A percentile compares a stretch with the other conserved stretches of the same genome.
Conservation (phyloP, 1,140 invertebrate species). For the Mya arenaria region DNA sequence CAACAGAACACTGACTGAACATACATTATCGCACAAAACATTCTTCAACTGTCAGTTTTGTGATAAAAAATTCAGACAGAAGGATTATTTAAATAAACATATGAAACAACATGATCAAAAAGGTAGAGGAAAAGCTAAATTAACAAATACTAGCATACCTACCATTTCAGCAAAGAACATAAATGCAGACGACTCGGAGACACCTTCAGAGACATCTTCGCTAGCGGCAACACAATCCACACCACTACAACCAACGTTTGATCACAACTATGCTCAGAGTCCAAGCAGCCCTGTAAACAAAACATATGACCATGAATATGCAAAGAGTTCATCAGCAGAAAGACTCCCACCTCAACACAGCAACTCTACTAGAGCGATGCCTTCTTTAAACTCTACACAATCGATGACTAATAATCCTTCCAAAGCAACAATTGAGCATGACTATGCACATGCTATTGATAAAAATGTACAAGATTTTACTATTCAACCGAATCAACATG, state of each 20-base stretch:
- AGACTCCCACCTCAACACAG: not conserved
- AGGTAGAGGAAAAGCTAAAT: not conserved
- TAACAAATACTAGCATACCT: not conserved
- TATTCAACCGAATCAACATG: constrained; percentile 16
- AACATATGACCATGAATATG: no score
- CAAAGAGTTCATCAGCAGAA: not conserved
- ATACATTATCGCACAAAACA: constrained; percentile 45
- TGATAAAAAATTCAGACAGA: constrained; percentile 28
- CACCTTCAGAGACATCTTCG: not conserved
- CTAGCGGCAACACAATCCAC: not conserved
- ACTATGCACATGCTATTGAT: constrained; percentile 16
- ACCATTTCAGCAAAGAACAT: not conserved
- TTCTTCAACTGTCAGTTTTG: constrained; percentile 43
- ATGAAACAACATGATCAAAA: constrained; percentile 20
- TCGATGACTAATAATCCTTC: not conserved
- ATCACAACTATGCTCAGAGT: not conserved
- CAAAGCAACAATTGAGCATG: not conserved
- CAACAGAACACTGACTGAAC: constrained; percentile 19
- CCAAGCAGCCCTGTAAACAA: not conserved
- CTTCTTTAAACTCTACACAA: not conserved
- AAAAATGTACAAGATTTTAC: constrained; percentile 14
- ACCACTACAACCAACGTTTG: not conserved
- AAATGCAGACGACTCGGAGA: not conserved
- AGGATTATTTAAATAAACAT: constrained; percentile 27
- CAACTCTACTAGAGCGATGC: not conserved